These are phyloP conservation scores for Athene noctua DNA, from an alignment of 2,113 vertebrate genomes.

Conservation along the genomic window DNA sequence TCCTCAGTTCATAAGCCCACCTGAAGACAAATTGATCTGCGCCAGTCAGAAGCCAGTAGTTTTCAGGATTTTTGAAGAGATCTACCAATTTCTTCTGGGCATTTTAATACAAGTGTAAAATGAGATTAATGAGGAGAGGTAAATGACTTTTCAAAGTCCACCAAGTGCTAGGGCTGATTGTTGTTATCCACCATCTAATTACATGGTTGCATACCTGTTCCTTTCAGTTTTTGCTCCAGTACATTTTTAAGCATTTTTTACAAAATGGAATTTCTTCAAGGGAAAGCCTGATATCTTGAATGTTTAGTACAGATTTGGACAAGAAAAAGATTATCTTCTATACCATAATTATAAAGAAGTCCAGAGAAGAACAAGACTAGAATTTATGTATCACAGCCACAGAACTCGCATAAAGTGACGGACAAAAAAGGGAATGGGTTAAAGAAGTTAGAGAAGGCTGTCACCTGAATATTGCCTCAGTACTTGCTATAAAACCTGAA, in stretches of 20 bases:
- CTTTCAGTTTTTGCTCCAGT: not conserved
- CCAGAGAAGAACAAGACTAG: not conserved
- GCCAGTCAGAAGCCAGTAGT: not conserved
- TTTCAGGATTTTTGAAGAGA: not conserved
- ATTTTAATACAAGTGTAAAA: not conserved
- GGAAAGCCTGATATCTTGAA: accelerated
- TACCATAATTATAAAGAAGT: not conserved
- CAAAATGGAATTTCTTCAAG: not conserved
- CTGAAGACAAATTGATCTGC: not conserved
- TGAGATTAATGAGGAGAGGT: not conserved
- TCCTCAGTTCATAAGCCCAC: not conserved
- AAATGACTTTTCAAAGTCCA: not conserved
- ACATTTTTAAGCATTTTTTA: not conserved
- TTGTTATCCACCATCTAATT: not conserved
- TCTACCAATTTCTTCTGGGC: not conserved
- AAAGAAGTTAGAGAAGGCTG: not conserved
- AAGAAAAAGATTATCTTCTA: not conserved
- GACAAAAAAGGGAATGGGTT: not conserved
- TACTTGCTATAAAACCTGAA: not conserved
- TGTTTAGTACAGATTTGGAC: accelerated
- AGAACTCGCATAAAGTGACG: not conserved
- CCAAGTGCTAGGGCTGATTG: not conserved
- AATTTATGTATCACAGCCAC: not conserved
- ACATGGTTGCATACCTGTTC: not conserved
- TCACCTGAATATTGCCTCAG: not conserved